Evolutionary conservation across 2,888 invertebrate species (phyloP).

Genomic region (Plemyria rubiginata): DNA sequence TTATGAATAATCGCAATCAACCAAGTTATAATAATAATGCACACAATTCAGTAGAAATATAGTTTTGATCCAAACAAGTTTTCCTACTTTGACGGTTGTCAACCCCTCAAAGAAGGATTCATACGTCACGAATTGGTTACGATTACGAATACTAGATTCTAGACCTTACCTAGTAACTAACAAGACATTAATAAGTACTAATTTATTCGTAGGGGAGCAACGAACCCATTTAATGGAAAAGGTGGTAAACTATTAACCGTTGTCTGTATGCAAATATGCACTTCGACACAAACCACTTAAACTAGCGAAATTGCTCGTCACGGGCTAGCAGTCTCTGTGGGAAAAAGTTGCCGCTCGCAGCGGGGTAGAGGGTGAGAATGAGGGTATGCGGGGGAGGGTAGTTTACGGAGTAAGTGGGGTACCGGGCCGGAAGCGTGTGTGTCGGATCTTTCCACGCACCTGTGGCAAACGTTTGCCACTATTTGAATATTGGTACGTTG

Average conservation of each 20-base stretch:
- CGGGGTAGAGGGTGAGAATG: conserved; percentile 48
- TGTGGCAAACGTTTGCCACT: conserved; percentile 74
- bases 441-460: conserved; percentile 75
- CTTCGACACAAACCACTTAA: conserved; percentile 52
- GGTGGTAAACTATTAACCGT: conserved; percentile 24
- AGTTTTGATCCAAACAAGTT: no score
- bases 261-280: conserved; percentile 47
- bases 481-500: conserved; percentile 63
- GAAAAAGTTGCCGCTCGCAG: conserved; percentile 60
- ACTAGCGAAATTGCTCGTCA: conserved; percentile 74
- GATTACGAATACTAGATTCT: neutral
- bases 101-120: no score
- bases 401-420: conserved; percentile 67
- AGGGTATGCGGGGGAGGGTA: conserved; percentile 49
- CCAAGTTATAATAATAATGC: no score
- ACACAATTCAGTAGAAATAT: no score
- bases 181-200: neutral
- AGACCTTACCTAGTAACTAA: neutral
- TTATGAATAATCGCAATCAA: no score
- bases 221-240: conserved; percentile 25
- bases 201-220: conserved; percentile 3
- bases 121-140: no score
- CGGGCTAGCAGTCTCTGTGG: conserved; percentile 72
- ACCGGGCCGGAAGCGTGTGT: conserved; percentile 77
- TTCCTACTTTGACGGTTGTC: no score